Evolutionary conservation across 2,113 vertebrate species (phyloP).

Genomic region (Scortum barcoo): DNA sequence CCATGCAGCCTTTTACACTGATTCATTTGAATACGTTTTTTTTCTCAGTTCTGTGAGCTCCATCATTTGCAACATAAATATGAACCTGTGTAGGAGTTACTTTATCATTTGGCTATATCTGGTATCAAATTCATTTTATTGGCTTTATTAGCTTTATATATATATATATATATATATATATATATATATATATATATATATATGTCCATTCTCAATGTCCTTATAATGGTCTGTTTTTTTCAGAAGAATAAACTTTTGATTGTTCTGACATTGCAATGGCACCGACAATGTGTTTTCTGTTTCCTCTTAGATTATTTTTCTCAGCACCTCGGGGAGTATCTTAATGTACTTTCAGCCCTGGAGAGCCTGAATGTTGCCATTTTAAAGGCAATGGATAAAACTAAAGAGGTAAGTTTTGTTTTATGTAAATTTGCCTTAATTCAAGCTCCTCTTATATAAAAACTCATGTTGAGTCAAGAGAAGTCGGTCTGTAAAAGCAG

Average conservation of each 20-base stretch:
- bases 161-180: not conserved
- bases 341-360: constrained; percentile 92
- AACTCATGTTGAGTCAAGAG: not conserved
- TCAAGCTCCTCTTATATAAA: not conserved
- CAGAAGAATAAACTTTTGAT: constrained; percentile 10
- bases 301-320: constrained; percentile 92
- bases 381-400: constrained; percentile 96
- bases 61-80: not conserved
- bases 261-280: not conserved
- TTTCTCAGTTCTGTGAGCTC: not conserved
- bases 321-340: constrained; percentile 92
- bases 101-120: not conserved
- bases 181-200: not conserved
- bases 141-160: not conserved
- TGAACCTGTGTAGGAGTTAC: not conserved
- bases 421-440: not conserved
- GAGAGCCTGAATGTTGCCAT: constrained; percentile 93
- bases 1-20: not conserved
- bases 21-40: not conserved
- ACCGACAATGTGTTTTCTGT: constrained; percentile 47
- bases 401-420: constrained; percentile 89
- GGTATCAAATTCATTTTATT: not conserved
- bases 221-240: not conserved
- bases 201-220: not conserved
- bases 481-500: not conserved